Evolutionary conservation across 2,888 invertebrate species (phyloP).

Genomic region (Atrina japonica): DNA sequence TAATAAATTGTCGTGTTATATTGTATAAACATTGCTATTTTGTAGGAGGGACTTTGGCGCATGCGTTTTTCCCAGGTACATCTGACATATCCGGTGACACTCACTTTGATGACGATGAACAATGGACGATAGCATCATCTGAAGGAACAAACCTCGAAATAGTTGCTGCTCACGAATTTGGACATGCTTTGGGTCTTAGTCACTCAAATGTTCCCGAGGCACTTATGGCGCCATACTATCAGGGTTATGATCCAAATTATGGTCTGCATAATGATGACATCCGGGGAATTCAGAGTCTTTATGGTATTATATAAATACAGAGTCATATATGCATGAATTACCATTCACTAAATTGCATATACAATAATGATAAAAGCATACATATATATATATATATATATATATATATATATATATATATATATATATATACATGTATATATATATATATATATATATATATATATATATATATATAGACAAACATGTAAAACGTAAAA

Average conservation of each 20-base stretch:
- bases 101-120: constrained; percentile 79
- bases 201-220: constrained; percentile 74
- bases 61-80: constrained; percentile 78
- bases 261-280: constrained; percentile 75
- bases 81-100: constrained; percentile 73
- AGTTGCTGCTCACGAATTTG: constrained; percentile 80
- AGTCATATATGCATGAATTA: background rate
- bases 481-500: no score
- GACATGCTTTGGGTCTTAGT: constrained; percentile 79
- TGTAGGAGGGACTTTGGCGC: constrained; percentile 77
- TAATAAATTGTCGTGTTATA: no score
- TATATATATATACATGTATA: no score
- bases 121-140: constrained; percentile 72
- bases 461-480: no score
- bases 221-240: constrained; percentile 79
- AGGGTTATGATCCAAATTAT: constrained; percentile 76
- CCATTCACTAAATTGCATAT: background rate
- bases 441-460: no score
- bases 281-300: constrained; percentile 73
- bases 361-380: background rate
- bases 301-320: constrained; percentile 64
- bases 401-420: no score
- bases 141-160: constrained; percentile 73
- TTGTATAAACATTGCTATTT: no score
- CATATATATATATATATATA: no score